Conservation (phyloP, 2,797 vertebrate genomes). For the Echeneis naucrates region DNA sequence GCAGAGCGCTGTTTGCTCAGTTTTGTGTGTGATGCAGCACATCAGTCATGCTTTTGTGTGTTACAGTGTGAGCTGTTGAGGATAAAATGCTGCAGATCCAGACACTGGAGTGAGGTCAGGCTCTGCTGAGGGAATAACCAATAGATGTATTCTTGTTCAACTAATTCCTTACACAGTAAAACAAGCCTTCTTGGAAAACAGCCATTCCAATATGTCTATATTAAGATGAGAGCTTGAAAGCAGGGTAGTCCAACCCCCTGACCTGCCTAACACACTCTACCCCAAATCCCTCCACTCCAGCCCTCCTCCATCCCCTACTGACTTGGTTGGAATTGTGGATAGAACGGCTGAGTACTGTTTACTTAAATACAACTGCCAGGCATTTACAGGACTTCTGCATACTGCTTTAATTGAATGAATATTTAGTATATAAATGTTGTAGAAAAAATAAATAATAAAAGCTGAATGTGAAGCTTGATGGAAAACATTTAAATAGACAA, state of each 20-base stretch:
- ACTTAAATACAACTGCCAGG: conserved; percentile 46
- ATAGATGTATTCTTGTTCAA: conserved; percentile 94
- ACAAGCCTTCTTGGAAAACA: conserved; percentile 90
- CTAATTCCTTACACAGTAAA: conserved; percentile 90
- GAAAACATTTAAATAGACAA: conserved; percentile 7
- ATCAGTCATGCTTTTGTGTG: conserved; percentile 84
- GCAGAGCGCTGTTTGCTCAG: conserved; percentile 88
- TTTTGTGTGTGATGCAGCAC: conserved; percentile 76
- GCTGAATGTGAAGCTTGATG: conserved; percentile 4
- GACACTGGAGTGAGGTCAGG: conserved; percentile 87
- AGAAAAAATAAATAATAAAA: conserved; percentile 31
- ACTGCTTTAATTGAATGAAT: conserved; percentile 33
- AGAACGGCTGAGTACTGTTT: conserved; percentile 54
- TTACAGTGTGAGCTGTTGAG: conserved; percentile 80
- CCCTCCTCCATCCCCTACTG: conserved; percentile 36
- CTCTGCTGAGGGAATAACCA: conserved; percentile 90
- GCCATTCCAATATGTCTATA: conserved; percentile 89
- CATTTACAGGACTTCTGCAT: conserved; percentile 38
- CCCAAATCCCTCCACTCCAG: conserved; percentile 60
- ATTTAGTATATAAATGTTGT: conserved; percentile 22
- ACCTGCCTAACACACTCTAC: conserved; percentile 54
- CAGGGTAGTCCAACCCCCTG: conserved; percentile 68
- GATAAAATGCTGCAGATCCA: conserved; percentile 89
- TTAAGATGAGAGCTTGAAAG: conserved; percentile 81
- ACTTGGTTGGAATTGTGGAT: conserved; percentile 48